Percentiles rank a stretch among this genome's conserved stretches.
phyloP scores from a whole-genome alignment of 2,797 vertebrate species.

The Novumbra hubbsi region DNA sequence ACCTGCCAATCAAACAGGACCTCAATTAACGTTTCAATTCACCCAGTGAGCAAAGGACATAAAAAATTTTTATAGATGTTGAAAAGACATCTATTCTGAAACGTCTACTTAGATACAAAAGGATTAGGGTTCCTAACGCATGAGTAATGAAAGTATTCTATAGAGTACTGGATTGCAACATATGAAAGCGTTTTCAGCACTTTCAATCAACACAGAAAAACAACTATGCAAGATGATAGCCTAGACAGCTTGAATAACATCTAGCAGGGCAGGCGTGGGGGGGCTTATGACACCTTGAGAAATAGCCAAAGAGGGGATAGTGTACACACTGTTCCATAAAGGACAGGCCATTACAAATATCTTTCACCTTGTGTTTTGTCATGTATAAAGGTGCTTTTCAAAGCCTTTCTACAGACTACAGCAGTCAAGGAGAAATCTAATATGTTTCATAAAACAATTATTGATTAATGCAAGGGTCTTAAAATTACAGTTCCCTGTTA shows the following conservation, averaged over 20 bases:
- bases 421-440: too few relatives aligned
- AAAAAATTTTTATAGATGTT: not conserved
- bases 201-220: not conserved
- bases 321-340: too few relatives aligned
- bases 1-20: conserved; percentile 38
- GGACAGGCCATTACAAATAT: too few relatives aligned
- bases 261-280: not conserved
- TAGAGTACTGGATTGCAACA: not conserved
- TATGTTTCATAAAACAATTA: too few relatives aligned
- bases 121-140: not conserved
- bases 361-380: too few relatives aligned
- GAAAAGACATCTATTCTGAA: not conserved
- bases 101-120: not conserved
- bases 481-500: too few relatives aligned
- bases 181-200: too few relatives aligned
- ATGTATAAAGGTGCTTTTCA: too few relatives aligned
- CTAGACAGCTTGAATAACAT: not conserved
- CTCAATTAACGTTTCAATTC: not conserved
- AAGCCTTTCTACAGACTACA: too few relatives aligned
- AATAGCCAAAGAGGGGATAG: not conserved
- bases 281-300: not conserved
- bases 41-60: too few relatives aligned
- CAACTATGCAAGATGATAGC: not conserved
- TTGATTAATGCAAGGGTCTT: too few relatives aligned
- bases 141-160: not conserved